phyloP scores from a whole-genome alignment of 2,888 invertebrate species.

The Neuroscelio doddi region DNA sequence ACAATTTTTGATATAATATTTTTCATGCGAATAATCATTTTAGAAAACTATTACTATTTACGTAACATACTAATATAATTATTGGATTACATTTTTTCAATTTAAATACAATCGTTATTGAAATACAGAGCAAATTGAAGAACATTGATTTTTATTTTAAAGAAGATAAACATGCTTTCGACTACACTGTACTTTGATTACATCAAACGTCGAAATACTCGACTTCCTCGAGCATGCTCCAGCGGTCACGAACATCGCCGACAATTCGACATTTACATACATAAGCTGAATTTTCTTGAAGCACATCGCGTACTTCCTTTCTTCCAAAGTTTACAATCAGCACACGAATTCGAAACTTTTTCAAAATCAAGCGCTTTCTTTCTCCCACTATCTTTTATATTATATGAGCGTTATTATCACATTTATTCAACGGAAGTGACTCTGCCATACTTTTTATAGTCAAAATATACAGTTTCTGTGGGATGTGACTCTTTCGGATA shows the following conservation, averaged over 20 bases:
- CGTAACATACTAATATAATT: no score
- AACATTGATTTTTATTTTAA: neutral
- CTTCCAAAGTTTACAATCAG: neutral
- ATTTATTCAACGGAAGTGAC: slow-evolving; percentile 25
- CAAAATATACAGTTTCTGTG: no score
- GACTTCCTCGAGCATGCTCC: neutral
- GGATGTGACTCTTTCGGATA: no score
- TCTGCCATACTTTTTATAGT: no score
- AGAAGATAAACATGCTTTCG: neutral
- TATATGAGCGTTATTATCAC: neutral
- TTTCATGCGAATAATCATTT: no score
- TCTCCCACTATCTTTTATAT: neutral
- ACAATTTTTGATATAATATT: no score
- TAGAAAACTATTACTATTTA: no score
- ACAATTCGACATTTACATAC: slow-evolving; percentile 3
- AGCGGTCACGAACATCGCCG: slow-evolving; percentile 6
- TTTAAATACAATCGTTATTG: no score
- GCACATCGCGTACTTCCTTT: slow-evolving; percentile 4
- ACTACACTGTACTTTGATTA: neutral
- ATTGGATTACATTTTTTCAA: no score
- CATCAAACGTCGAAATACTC: neutral
- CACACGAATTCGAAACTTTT: neutral
- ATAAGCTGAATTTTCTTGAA: slow-evolving; percentile 1
- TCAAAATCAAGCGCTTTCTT: neutral
- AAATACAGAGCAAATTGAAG: neutral